Conservation (phyloP, 2,797 vertebrate genomes). For the Urosaurus nigricauda region DNA sequence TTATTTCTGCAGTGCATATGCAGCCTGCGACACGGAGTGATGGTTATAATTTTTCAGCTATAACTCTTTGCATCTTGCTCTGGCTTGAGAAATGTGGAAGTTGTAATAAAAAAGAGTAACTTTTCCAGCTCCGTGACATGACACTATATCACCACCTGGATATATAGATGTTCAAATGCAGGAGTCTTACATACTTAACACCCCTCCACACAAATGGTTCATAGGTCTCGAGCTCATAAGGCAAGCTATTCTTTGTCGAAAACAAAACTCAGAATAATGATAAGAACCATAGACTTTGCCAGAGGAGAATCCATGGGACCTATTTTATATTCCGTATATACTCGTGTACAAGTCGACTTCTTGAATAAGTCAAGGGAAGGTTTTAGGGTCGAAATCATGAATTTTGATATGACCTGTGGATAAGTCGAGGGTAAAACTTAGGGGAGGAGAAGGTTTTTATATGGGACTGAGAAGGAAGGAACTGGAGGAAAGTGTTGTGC, state of each 20-base stretch:
- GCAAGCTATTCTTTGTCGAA: background rate
- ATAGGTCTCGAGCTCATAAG: background rate
- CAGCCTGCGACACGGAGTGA: too few relatives aligned
- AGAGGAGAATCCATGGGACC: background rate
- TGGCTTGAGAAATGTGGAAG: background rate
- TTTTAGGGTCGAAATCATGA: too few relatives aligned
- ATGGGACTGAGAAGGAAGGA: too few relatives aligned
- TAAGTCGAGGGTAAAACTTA: too few relatives aligned
- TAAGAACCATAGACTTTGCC: background rate
- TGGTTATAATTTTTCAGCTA: too few relatives aligned
- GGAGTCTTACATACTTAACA: background rate
- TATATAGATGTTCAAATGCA: background rate
- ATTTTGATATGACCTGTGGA: too few relatives aligned
- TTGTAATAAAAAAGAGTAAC: background rate
- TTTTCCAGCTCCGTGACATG: background rate
- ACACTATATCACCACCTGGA: too few relatives aligned
- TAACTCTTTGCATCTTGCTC: background rate
- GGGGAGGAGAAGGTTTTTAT: too few relatives aligned
- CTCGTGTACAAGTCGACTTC: too few relatives aligned
- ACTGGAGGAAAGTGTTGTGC: too few relatives aligned
- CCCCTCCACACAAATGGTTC: background rate
- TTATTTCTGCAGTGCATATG: too few relatives aligned
- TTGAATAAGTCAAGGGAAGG: too few relatives aligned
- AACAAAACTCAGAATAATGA: background rate
- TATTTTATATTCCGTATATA: background rate